Conservation (phyloP, 2,797 vertebrate genomes). For the Fistularia commersonii region DNA sequence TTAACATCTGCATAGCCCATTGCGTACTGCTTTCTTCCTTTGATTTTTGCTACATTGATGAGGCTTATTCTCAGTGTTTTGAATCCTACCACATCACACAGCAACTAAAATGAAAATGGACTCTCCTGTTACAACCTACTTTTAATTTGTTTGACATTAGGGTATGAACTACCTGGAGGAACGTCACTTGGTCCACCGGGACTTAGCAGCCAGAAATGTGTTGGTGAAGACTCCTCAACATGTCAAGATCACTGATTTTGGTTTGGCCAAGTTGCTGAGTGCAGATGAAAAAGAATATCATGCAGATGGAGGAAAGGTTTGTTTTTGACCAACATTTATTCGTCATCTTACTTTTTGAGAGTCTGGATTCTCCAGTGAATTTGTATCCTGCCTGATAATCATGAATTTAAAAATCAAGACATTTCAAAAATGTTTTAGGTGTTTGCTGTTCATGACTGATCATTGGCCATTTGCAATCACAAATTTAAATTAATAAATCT, state of each 20-base stretch:
- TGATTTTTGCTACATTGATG: no score
- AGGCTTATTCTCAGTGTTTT: no score
- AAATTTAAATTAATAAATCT: no score
- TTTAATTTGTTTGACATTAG: slow-evolving; percentile 61
- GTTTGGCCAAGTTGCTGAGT: slow-evolving; percentile 91
- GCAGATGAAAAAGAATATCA: slow-evolving; percentile 97
- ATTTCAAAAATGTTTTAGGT: no score
- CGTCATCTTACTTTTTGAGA: not conserved
- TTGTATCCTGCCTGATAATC: not conserved
- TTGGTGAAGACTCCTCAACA: slow-evolving; percentile 96
- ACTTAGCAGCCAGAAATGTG: slow-evolving; percentile 94
- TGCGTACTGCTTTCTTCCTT: no score
- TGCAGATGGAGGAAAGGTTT: slow-evolving; percentile 94
- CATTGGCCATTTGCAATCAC: no score
- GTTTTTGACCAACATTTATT: slow-evolving; percentile 11
- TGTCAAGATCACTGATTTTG: slow-evolving; percentile 97
- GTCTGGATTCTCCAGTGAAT: not conserved
- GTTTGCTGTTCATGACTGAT: no score
- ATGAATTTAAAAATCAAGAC: no score
- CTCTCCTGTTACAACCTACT: no score
- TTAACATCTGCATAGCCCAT: no score
- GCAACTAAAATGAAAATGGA: no score
- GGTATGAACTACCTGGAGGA: slow-evolving; percentile 98
- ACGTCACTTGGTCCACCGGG: slow-evolving; percentile 92
- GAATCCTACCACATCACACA: no score